These are phyloP conservation scores for Athene noctua DNA, from an alignment of 2,113 vertebrate species.

Conservation along the genomic window DNA sequence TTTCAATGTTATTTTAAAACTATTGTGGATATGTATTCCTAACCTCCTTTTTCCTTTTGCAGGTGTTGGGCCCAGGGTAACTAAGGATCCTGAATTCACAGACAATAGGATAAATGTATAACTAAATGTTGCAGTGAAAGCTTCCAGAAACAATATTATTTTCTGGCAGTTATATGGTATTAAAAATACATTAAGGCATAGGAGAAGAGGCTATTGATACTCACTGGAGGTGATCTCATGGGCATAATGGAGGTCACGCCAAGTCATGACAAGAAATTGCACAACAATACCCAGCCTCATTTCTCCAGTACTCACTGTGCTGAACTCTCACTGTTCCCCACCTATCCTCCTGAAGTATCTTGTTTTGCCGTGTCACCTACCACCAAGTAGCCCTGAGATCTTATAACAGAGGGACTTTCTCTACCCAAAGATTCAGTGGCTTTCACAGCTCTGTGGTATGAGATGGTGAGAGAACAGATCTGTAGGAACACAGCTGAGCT, in stretches of 20 bases:
- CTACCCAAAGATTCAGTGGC: neutral
- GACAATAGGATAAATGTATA: neutral
- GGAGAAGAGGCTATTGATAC: slow-evolving; percentile 39
- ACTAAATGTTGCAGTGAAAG: slow-evolving; percentile 37
- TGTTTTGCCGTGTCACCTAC: neutral
- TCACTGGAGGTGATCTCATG: slow-evolving; percentile 25
- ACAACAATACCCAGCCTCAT: neutral
- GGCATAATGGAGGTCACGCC: slow-evolving; percentile 14
- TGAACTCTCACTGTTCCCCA: neutral
- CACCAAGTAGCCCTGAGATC: neutral
- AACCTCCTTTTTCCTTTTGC: neutral
- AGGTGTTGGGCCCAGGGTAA: neutral
- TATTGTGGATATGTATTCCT: neutral
- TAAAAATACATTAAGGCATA: slow-evolving; percentile 59
- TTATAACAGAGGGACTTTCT: neutral
- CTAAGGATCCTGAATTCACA: neutral
- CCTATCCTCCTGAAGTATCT: neutral
- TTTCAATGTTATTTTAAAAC: neutral
- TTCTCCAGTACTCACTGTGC: neutral
- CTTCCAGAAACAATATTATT: slow-evolving; percentile 45
- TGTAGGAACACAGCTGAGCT: neutral
- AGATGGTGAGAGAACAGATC: neutral
- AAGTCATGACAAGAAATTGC: slow-evolving; percentile 46
- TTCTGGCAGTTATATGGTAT: slow-evolving; percentile 43
- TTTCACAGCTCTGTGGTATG: neutral